Evolutionary conservation across 2,113 vertebrate genomes (phyloP).

Genomic region (Cynocephalus volans): DNA sequence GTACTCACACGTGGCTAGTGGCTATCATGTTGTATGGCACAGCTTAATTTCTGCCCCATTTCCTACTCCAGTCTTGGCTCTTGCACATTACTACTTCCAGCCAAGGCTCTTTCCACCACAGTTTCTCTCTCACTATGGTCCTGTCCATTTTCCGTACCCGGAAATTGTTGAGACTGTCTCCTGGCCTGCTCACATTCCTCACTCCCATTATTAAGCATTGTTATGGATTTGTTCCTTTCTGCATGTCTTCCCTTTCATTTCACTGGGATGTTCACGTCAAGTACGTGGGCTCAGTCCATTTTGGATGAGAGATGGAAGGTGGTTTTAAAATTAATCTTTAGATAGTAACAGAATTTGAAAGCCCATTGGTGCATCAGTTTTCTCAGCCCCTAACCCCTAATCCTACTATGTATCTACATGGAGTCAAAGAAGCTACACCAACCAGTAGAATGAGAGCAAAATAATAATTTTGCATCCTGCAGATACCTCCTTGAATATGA

Average conservation of each 20-base stretch:
- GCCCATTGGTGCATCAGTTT: background rate
- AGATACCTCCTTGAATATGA: background rate
- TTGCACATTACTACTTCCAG: background rate
- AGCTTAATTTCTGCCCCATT: background rate
- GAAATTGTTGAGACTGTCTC: background rate
- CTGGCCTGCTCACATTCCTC: background rate
- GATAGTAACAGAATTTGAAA: background rate
- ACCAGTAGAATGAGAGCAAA: background rate
- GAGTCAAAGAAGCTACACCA: background rate
- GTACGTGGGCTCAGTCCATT: background rate
- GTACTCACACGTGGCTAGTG: fast-evolving
- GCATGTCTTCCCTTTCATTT: background rate
- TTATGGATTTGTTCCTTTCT: too few relatives aligned
- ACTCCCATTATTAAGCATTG: background rate
- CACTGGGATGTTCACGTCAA: background rate
- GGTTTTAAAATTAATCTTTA: background rate
- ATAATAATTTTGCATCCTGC: background rate
- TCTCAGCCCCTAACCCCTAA: background rate
- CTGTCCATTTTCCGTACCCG: background rate
- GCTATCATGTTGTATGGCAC: background rate
- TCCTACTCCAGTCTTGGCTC: background rate
- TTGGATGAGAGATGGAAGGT: background rate
- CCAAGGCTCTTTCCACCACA: background rate
- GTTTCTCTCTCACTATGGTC: background rate
- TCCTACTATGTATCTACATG: background rate